Conservation (phyloP, 2,113 vertebrate species). For the Mustela lutreola region DNA sequence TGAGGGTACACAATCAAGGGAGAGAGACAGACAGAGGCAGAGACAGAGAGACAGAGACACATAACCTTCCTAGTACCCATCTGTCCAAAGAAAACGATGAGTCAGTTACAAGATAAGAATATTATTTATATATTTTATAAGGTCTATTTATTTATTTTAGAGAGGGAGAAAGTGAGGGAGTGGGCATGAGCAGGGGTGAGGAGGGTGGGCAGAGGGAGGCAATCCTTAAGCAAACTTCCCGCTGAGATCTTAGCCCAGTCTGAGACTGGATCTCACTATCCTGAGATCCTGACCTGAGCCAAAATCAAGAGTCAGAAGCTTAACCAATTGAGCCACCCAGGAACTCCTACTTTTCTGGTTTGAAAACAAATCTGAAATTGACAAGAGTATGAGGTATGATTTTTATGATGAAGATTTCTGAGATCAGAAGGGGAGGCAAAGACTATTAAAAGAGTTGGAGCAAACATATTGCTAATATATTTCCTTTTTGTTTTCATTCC, state of each 20-base stretch:
- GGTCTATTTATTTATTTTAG: not conserved
- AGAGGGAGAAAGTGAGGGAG: not conserved
- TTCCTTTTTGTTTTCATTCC: constrained; percentile 15
- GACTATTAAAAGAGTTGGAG: not conserved
- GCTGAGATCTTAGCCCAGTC: not conserved
- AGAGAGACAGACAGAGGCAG: not conserved
- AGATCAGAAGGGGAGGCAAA: not conserved
- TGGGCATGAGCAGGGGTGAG: not conserved
- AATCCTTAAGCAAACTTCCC: not conserved
- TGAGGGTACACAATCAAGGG: not conserved
- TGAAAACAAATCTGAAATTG: not conserved
- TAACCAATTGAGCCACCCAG: not conserved
- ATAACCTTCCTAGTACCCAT: not conserved
- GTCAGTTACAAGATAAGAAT: not conserved
- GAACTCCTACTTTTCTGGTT: not conserved
- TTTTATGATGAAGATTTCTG: not conserved
- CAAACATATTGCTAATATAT: not conserved
- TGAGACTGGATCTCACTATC: not conserved
- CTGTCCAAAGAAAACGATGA: not conserved
- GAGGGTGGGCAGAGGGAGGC: not conserved
- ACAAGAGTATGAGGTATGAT: not conserved
- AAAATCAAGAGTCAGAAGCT: not conserved
- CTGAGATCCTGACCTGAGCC: not conserved
- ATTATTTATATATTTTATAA: not conserved
- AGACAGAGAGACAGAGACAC: not conserved